Evolutionary conservation across 2,888 invertebrate genomes (phyloP), one percentile per base, ranked within the genome.

Genomic region (Melikaiella ostensackeni): DNA sequence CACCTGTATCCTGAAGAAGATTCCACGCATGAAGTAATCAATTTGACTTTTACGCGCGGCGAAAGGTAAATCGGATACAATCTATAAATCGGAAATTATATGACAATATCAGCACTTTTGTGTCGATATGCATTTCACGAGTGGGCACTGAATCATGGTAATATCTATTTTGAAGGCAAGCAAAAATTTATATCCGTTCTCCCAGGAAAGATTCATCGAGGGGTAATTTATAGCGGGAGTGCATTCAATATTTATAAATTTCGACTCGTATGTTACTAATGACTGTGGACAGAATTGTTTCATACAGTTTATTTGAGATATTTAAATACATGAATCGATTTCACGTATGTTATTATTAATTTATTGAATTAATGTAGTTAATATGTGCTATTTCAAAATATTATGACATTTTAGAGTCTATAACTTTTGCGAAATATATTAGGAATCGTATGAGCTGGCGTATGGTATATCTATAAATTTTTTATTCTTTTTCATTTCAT

Each of bases 1-100:
- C 80, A 80, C 78, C 78, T 79, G 80, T 77, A 80, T 75, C 64
- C 79, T 76, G 73, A 75, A 30, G 70, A 70, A n/a, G 19, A 70
- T 50, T 50, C n/a, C 24, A 6, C 46, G 30, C 30, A 30, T 70
- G 50, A 70, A 50, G 50, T 70, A 55, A 70, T 70, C 33, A 70
- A 70, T 70, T 70, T 50, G 50, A 70, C 55, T 70, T 13, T 55
- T 33, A 30, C 50, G n/a, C n/a, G 27, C 19, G 30, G 11, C 11
- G 33, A 55, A 30, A 21, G 50, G 30, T 55, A 70, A 70, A n/a
- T 70, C 50, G 33, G 50, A 55, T 70, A 70, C 50, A 70, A 70
- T 70, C 50, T 70, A 50, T 33, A 70, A 70, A 46, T 70, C n/a
- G 50, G 30, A 55, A 46, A 70, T 42, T 27, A 55, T 70, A 13